A percentile compares a stretch with the other conserved stretches of the same genome.
These are phyloP conservation scores for Penaeus monodon DNA, from an alignment of 2,888 invertebrate genomes.

Conservation along the genomic window DNA sequence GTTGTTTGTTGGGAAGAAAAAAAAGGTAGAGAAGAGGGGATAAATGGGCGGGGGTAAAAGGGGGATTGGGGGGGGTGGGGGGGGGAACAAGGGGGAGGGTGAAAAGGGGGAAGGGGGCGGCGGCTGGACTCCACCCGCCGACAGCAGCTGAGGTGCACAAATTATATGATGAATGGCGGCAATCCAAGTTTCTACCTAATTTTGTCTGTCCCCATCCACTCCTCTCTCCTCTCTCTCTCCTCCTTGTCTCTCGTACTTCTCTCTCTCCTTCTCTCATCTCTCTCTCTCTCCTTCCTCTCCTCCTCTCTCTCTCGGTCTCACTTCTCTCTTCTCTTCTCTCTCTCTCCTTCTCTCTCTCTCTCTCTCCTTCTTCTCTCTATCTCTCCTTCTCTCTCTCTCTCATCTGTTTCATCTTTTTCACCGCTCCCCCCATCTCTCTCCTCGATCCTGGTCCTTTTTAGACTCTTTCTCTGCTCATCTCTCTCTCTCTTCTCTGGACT, in stretches of 20 bases:
- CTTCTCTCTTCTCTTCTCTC: background rate
- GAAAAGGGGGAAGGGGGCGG: no score
- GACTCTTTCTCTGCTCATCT: no score
- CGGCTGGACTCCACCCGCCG: no score
- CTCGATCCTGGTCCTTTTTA: background rate
- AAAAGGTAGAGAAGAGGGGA: no score
- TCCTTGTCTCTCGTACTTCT: background rate
- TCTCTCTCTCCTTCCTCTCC: background rate
- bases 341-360: background rate
- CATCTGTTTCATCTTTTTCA: background rate
- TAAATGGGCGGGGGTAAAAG: no score
- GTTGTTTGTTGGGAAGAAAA: no score
- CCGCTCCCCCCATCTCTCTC: slow-evolving; percentile 13
- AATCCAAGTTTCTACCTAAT: background rate
- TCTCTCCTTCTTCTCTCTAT: background rate
- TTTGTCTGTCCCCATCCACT: background rate
- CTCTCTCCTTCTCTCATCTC: background rate
- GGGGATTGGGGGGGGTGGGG: no score
- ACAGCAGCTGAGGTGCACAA: no score
- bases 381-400: background rate
- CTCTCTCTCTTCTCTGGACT: slow-evolving; percentile 11
- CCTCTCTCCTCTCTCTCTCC: background rate
- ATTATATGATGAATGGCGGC: no score
- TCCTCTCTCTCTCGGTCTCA: background rate
- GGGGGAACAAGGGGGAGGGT: no score